Evolutionary conservation across 1,140 invertebrate species (phyloP).

Genomic region (Trachelipus rathkii): DNA sequence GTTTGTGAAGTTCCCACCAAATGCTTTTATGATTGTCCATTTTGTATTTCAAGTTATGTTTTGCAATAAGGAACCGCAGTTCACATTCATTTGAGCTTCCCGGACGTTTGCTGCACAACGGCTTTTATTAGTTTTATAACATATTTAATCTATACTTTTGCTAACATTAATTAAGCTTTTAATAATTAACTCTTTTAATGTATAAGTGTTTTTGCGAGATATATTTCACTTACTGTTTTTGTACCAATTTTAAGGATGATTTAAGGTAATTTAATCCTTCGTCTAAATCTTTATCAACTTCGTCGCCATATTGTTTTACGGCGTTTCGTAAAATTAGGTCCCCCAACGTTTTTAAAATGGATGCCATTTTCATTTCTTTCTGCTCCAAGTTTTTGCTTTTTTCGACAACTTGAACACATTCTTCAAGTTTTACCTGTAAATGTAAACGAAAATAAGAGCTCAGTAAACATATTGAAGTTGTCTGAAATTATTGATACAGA

Average conservation of each 20-base stretch:
- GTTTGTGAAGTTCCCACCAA: conserved; percentile 3
- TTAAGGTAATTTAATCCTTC: neutral
- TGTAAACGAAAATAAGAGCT: no score
- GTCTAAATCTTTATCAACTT: neutral
- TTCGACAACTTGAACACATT: neutral
- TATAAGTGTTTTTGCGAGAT: no score
- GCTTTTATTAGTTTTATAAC: no score
- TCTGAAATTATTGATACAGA: no score
- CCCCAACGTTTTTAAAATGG: neutral
- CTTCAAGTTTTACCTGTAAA: neutral
- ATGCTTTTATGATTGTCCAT: neutral
- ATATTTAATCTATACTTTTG: no score
- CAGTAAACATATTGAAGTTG: no score
- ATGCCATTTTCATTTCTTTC: neutral
- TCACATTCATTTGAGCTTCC: neutral
- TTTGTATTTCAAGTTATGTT: neutral
- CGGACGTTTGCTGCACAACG: neutral
- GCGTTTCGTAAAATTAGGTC: neutral
- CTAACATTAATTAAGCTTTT: no score
- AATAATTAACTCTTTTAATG: no score
- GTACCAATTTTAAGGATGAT: neutral
- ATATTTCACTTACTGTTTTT: neutral
- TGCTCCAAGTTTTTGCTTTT: neutral
- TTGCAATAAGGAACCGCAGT: neutral
- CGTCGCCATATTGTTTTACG: neutral